These are phyloP conservation scores for Cotesia vestalis DNA, from an alignment of 1,140 invertebrate genomes.

Conservation along the genomic window DNA sequence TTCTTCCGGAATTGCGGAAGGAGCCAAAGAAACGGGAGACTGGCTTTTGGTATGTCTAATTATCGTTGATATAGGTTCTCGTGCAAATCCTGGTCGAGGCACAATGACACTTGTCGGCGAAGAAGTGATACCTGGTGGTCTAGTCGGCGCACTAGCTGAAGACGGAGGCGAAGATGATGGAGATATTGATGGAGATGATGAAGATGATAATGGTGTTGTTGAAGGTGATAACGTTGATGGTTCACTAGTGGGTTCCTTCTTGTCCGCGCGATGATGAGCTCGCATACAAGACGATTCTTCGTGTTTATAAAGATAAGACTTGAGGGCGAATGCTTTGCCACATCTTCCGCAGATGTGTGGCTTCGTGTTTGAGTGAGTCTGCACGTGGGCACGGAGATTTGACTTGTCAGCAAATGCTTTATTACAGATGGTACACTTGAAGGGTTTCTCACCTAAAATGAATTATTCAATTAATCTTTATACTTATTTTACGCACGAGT, in stretches of 20 bases:
- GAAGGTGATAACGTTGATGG: slow-evolving; percentile 34
- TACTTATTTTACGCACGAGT: too few relatives aligned
- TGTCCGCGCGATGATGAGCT: slow-evolving; percentile 62
- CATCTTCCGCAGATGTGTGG: slow-evolving; percentile 87
- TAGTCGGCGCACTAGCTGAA: slow-evolving; percentile 1
- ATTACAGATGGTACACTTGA: slow-evolving; percentile 86
- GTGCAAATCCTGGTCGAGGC: slow-evolving; percentile 48
- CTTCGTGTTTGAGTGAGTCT: slow-evolving; percentile 88
- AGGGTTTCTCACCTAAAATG: slow-evolving; percentile 87
- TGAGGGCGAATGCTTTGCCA: slow-evolving; percentile 91
- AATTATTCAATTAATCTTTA: neutral
- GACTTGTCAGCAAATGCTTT: slow-evolving; percentile 96
- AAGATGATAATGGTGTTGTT: neutral
- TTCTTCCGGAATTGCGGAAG: slow-evolving; percentile 23
- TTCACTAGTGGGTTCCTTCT: slow-evolving; percentile 52
- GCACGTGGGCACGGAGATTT: slow-evolving; percentile 92
- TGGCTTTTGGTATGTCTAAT: slow-evolving; percentile 55
- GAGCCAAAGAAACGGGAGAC: slow-evolving; percentile 1
- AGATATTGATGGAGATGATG: slow-evolving; percentile 27
- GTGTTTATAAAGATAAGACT: slow-evolving; percentile 95
- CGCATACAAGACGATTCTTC: slow-evolving; percentile 87
- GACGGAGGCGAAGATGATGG: slow-evolving; percentile 26
- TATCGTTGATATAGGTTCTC: slow-evolving; percentile 56
- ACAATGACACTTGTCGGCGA: slow-evolving; percentile 61
- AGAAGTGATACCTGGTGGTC: slow-evolving; percentile 45